Conservation (phyloP, 2,113 vertebrate genomes). For the Albula goreensis region DNA sequence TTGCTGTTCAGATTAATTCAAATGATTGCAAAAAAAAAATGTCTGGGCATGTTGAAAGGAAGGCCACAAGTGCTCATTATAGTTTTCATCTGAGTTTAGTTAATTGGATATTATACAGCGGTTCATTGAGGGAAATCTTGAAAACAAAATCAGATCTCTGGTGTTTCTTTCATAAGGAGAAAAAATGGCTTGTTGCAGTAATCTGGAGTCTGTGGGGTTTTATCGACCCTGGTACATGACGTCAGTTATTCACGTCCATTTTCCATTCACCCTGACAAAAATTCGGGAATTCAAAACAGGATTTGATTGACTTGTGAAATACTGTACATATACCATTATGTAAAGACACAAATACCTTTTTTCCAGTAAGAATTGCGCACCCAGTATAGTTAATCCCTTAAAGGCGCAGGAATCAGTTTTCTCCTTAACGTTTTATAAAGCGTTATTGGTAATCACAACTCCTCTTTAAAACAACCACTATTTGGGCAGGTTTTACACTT, state of each 20-base stretch:
- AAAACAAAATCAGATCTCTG: not conserved
- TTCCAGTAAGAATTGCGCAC: not conserved
- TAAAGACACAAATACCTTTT: not conserved
- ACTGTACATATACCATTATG: not conserved
- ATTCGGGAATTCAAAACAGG: not conserved
- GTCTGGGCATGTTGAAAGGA: not conserved
- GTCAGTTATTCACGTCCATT: not conserved
- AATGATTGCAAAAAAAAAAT: not conserved
- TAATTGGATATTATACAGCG: not conserved
- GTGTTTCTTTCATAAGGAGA: not conserved
- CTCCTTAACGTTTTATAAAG: not conserved
- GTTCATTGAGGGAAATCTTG: not conserved
- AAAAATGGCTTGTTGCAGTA: not conserved
- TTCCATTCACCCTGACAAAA: not conserved
- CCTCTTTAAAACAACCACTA: not conserved
- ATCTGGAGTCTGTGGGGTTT: not conserved
- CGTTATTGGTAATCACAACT: not conserved
- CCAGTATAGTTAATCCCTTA: not conserved
- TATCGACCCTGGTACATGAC: not conserved
- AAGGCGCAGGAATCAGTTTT: not conserved
- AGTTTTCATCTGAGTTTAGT: not conserved
- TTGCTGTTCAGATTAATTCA: not conserved
- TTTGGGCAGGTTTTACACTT: too few species aligned
- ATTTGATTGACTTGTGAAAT: not conserved
- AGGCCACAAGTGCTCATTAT: not conserved